Base-by-base conservation (phyloP, 2,113 vertebrate species). In the Leucopternis melanops region DNA sequence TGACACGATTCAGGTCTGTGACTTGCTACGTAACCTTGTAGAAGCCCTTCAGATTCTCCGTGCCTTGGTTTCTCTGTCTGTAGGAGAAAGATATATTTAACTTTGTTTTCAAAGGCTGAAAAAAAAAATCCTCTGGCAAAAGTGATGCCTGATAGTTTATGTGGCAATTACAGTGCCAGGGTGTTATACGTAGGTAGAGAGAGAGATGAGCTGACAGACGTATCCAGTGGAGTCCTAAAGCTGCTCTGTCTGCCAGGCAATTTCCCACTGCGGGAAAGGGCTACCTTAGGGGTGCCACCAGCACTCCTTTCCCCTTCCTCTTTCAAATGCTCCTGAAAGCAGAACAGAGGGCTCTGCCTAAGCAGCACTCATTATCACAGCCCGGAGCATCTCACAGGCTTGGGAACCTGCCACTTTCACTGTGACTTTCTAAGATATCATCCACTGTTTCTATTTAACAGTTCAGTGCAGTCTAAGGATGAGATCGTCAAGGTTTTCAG, bases 121-220 rank as follows among this genome's bases (percentile, higher is more conserved):
- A 79, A 58, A 58, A 83, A 61, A 85, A 93, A n/a, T 62, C 54
- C n/a, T 66, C 58, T 70, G 78, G 78, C 29, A 66, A 32, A 69
- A 85, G 32, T 42, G 61, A 66, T 88, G 72, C 18, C 54, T 69
- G 80, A 42, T 6, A 12, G 65, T 75, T 94, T 58, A 49, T 3
- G 18, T 87, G 73, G 62, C 66, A 80, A 54, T 80, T 40, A 31
- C 36, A 75, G 65, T 45, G 12, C 22, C 77, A 44, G 75, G 55
- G 59, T 19, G 2, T 62, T 27, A 50, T 8, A 4, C 0, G 10
- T 13, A 67, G 50, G 67, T 2, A 58, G 59, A 15, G 0, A 22
- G 71, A 81, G 44, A 66, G 26, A 31, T 16, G 58, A 69, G 32
- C 54, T 45, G 61, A 69, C 65, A 87, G 81, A 81, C 1, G 2